A percentile compares a stretch with the other conserved stretches of the same genome.
Conservation (phyloP, 2,888 invertebrate genomes). For the Prosopocoilus inquinatus region DNA sequence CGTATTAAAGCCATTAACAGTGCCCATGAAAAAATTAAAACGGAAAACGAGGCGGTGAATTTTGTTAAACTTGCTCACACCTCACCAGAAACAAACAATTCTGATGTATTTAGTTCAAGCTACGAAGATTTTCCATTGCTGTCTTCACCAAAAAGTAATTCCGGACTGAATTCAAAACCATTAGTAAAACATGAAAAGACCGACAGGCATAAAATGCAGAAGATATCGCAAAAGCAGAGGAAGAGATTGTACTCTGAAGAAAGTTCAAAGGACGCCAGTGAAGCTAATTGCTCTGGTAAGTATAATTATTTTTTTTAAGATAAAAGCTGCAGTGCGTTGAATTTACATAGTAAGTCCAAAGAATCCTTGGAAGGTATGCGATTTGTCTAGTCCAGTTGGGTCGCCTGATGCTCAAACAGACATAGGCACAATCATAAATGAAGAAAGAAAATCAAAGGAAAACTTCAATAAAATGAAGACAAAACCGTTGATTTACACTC, state of each 20-base stretch:
- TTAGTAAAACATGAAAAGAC: slow-evolving; percentile 38
- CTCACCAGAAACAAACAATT: slow-evolving; percentile 17
- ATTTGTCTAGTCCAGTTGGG: slow-evolving; percentile 39
- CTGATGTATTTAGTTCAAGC: slow-evolving; percentile 35
- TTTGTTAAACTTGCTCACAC: slow-evolving; percentile 28
- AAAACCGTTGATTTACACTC: slow-evolving; percentile 72
- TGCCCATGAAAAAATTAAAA: slow-evolving; percentile 35
- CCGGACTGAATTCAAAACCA: slow-evolving; percentile 23
- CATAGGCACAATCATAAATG: slow-evolving; percentile 64
- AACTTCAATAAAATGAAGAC: slow-evolving; percentile 69
- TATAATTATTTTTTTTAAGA: slow-evolving; percentile 6
- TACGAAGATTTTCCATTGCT: slow-evolving; percentile 47
- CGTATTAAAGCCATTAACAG: slow-evolving; percentile 39
- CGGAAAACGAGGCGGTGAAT: slow-evolving; percentile 29
- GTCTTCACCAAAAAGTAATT: slow-evolving; percentile 28
- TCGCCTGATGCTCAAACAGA: slow-evolving; percentile 30
- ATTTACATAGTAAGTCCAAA: slow-evolving; percentile 40
- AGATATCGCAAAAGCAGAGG: slow-evolving; percentile 64
- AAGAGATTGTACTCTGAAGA: slow-evolving; percentile 59
- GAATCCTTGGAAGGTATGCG: slow-evolving; percentile 52
- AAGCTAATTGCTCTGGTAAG: slow-evolving; percentile 17
- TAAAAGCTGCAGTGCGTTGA: neutral
- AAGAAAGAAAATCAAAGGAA: slow-evolving; percentile 71
- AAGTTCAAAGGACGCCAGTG: slow-evolving; percentile 35
- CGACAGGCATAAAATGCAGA: slow-evolving; percentile 44